Evolutionary conservation across 2,113 vertebrate species (phyloP).

Genomic region (Brienomyrus brachyistius): DNA sequence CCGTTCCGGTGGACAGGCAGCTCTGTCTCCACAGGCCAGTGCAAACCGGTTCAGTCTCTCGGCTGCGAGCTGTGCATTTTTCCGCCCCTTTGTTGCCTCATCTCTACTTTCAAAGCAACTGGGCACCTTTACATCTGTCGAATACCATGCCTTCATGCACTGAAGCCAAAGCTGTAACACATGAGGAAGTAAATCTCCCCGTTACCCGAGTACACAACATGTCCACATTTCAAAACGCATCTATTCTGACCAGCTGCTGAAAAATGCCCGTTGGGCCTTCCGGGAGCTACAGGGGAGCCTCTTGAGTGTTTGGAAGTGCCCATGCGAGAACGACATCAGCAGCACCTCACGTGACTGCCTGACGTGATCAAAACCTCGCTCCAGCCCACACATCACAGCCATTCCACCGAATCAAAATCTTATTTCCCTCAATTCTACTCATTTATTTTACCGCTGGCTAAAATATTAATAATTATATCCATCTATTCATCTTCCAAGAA

Average conservation of each 20-base stretch:
- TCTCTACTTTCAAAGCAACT: constrained; percentile 37
- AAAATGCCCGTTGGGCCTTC: neutral
- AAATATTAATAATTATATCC: neutral
- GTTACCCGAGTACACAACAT: neutral
- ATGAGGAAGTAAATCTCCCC: neutral
- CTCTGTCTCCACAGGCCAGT: neutral
- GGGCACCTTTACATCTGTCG: neutral
- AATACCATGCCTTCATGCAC: neutral
- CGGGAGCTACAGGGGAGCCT: neutral
- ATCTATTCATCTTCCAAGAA: neutral
- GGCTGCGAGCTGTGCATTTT: constrained; percentile 34
- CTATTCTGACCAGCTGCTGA: neutral
- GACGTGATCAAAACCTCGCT: neutral
- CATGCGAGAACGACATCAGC: neutral
- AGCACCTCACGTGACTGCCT: neutral
- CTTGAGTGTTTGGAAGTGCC: neutral
- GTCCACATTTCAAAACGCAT: neutral
- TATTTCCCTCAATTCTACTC: neutral
- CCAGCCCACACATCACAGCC: neutral
- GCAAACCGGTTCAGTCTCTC: constrained; percentile 37
- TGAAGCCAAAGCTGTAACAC: neutral
- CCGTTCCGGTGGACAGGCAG: neutral
- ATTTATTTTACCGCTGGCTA: neutral
- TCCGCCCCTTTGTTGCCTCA: constrained; percentile 38
- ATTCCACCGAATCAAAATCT: neutral